Conservation (phyloP, 2,888 invertebrate genomes). For the Eudasyphora cyanicolor region DNA sequence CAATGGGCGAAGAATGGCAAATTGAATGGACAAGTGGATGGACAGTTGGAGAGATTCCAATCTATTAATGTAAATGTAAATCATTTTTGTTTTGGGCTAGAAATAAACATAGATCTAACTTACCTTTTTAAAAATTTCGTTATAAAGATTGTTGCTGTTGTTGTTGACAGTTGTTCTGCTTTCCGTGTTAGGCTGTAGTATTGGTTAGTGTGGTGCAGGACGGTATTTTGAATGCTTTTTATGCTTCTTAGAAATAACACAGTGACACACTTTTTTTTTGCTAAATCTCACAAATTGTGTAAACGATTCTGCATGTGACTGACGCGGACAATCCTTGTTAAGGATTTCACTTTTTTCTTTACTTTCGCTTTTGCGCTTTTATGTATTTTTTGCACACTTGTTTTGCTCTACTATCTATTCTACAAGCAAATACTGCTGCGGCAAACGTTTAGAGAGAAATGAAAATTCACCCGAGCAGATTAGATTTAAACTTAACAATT, state of each 20-base stretch:
- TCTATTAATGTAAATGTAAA: not conserved
- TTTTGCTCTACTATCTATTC: not conserved
- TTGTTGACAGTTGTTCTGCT: not conserved
- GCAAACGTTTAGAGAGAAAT: no score
- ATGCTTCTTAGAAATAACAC: not conserved
- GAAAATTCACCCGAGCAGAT: not conserved
- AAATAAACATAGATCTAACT: no score
- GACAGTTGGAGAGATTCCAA: not conserved
- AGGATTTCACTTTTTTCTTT: slow-evolving; percentile 20
- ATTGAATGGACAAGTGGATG: not conserved
- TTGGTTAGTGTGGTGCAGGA: not conserved
- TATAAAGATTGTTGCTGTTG: not conserved
- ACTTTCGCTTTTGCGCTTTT: slow-evolving; percentile 18
- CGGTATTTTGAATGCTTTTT: not conserved
- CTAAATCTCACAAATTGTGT: slow-evolving; percentile 16
- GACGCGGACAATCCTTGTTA: slow-evolving; percentile 35
- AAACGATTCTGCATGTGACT: slow-evolving; percentile 12
- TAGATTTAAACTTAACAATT: slow-evolving; percentile 56
- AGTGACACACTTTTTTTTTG: not conserved
- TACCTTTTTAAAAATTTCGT: slow-evolving; percentile 9
- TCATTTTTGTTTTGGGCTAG: no score
- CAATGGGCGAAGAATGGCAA: no score
- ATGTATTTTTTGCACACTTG: slow-evolving; percentile 38
- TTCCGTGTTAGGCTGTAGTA: not conserved
- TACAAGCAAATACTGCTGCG: not conserved